A percentile compares a stretch with the other conserved stretches of the same genome.
Evolutionary conservation across 2,113 vertebrate species (phyloP).

Genomic region (Narcine bancroftii): DNA sequence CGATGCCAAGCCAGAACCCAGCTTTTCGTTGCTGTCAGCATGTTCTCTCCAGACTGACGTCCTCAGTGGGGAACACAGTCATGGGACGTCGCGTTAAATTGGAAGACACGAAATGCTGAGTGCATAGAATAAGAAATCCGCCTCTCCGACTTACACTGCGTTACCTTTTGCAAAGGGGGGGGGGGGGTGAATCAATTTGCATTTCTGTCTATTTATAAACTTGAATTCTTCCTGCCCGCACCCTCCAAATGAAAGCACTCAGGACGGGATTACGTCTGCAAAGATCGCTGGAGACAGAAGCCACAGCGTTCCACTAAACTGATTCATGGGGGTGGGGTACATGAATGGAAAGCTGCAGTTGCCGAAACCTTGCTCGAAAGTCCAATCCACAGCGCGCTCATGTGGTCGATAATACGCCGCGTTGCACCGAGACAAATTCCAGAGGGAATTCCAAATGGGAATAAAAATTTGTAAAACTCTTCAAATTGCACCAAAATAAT

Average conservation of each 20-base stretch:
- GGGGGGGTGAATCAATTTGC: neutral
- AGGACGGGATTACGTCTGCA: neutral
- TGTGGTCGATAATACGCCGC: neutral
- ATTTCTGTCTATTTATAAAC: neutral
- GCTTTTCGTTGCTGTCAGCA: neutral
- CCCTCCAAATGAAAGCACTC: neutral
- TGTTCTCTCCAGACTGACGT: neutral
- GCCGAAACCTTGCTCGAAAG: neutral
- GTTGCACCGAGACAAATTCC: neutral
- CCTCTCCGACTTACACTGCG: neutral
- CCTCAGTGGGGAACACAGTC: too few relatives aligned
- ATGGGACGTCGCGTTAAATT: too few relatives aligned
- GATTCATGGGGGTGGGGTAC: conserved; percentile 25
- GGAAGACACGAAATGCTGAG: too few relatives aligned
- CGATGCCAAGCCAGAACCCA: neutral
- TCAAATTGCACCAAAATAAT: neutral
- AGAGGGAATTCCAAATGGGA: too few relatives aligned
- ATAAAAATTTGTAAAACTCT: neutral
- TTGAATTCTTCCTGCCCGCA: neutral
- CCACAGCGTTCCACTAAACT: neutral
- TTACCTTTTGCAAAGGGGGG: neutral
- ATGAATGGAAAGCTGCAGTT: conserved; percentile 30
- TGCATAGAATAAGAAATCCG: neutral
- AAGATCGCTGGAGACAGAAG: neutral
- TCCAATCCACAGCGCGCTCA: neutral